Conservation (phyloP, 2,888 invertebrate genomes). For the Cephus runcator region DNA sequence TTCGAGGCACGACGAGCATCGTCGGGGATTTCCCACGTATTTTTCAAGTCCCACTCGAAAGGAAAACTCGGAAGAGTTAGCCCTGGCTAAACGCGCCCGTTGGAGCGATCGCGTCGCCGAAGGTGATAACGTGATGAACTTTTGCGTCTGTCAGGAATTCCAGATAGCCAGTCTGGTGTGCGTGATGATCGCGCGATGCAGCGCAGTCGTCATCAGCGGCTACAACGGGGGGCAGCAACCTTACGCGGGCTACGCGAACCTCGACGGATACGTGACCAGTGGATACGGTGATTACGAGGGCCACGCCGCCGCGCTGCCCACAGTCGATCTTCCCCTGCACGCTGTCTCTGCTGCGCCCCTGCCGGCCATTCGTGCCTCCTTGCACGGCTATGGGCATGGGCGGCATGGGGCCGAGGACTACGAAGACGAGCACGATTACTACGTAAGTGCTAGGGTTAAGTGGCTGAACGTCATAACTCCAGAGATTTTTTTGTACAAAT, state of each 20-base stretch:
- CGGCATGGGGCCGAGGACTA: constrained; percentile 47
- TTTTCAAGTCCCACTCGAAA: too few relatives aligned
- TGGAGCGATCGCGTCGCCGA: too few relatives aligned
- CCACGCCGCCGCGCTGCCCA: constrained; percentile 54
- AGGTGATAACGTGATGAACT: too few relatives aligned
- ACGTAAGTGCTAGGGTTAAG: constrained; percentile 43
- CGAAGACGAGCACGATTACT: constrained; percentile 58
- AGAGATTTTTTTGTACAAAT: too few relatives aligned
- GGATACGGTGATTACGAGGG: constrained; percentile 44
- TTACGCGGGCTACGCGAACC: constrained; percentile 52
- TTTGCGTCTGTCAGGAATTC: constrained; percentile 19
- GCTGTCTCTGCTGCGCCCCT: constrained; percentile 59
- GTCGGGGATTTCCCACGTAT: too few relatives aligned
- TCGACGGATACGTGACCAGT: constrained; percentile 46
- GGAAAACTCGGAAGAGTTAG: too few relatives aligned
- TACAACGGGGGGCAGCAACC: constrained; percentile 49
- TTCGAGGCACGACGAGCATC: too few relatives aligned
- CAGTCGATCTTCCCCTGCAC: constrained; percentile 59
- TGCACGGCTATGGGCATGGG: constrained; percentile 26
- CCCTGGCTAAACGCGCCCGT: background rate
- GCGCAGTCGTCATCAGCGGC: constrained; percentile 55
- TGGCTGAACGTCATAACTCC: too few relatives aligned
- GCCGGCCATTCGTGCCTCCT: constrained; percentile 8
- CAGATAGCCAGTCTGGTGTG: constrained; percentile 50
- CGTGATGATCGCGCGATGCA: constrained; percentile 41